Percentiles rank a stretch among this genome's conserved stretches.
Conservation (phyloP, 2,888 invertebrate species). For the Panorpa germanica region DNA sequence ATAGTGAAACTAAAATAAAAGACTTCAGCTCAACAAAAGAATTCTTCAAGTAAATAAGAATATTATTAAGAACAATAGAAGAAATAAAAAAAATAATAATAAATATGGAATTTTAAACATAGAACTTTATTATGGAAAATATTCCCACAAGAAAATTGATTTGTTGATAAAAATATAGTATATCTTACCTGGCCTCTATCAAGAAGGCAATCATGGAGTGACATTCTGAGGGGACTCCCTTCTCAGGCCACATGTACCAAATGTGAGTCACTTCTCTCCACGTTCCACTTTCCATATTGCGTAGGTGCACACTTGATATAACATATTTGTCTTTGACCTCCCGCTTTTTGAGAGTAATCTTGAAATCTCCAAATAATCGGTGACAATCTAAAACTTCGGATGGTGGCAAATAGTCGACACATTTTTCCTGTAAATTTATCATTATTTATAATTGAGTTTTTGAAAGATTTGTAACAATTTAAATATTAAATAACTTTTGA, state of each 20-base stretch:
- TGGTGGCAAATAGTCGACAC: slow-evolving; percentile 80
- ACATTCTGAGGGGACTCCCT: slow-evolving; percentile 68
- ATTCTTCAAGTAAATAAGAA: too few relatives aligned
- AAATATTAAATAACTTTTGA: neutral
- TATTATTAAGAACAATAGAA: too few relatives aligned
- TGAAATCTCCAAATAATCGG: slow-evolving; percentile 71
- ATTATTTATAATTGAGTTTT: too few relatives aligned
- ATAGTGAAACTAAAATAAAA: too few relatives aligned
- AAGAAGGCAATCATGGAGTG: slow-evolving; percentile 74
- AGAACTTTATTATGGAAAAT: neutral
- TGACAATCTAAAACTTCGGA: slow-evolving; percentile 82
- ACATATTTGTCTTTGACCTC: slow-evolving; percentile 85
- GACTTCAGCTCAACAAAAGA: too few relatives aligned
- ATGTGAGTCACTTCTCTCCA: slow-evolving; percentile 79
- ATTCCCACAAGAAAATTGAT: slow-evolving; percentile 2
- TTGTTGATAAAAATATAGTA: slow-evolving; percentile 10
- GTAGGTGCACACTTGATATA: slow-evolving; percentile 66
- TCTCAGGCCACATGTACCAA: slow-evolving; percentile 91
- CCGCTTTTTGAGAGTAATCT: slow-evolving; percentile 70
- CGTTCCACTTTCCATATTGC: slow-evolving; percentile 63
- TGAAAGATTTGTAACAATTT: too few relatives aligned
- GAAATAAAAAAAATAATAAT: too few relatives aligned
- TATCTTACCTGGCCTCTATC: slow-evolving; percentile 68
- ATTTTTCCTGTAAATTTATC: slow-evolving; percentile 72
- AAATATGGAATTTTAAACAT: too few relatives aligned